Evolutionary conservation across 2,888 invertebrate species (phyloP).

Genomic region (Limenitis camilla): DNA sequence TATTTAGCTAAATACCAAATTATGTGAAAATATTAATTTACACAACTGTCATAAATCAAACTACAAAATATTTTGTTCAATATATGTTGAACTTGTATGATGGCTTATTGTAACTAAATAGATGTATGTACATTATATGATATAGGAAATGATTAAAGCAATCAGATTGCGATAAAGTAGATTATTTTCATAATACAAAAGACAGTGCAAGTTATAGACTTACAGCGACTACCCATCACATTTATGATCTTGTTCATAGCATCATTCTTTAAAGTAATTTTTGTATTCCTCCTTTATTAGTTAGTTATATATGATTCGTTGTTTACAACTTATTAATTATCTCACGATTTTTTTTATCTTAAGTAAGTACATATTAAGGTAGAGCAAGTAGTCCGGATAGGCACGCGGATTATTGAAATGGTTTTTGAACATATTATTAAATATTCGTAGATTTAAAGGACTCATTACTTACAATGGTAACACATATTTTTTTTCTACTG

Average conservation of each 20-base stretch:
- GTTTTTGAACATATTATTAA: no score
- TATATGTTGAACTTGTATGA: neutral
- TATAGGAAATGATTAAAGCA: slow-evolving; percentile 16
- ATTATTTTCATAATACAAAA: slow-evolving; percentile 16
- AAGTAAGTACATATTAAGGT: no score
- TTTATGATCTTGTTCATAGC: neutral
- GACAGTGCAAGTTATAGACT: slow-evolving; percentile 2
- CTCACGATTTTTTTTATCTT: no score
- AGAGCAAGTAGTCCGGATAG: no score
- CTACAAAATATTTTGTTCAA: neutral
- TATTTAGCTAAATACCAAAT: slow-evolving; percentile 14
- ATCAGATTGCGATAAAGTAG: slow-evolving; percentile 22
- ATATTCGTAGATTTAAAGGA: no score
- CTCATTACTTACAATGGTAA: no score
- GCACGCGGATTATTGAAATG: no score
- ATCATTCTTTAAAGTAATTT: no score
- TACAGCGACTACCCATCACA: neutral
- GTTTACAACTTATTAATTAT: no score
- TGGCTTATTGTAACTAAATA: slow-evolving; percentile 7
- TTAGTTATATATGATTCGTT: no score
- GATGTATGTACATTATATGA: neutral
- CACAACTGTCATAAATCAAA: neutral
- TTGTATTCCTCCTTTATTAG: no score
- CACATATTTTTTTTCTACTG: no score
- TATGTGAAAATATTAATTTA: neutral